Base-by-base conservation (phyloP, 2,888 invertebrate species). In the Gryllus longicercus region DNA sequence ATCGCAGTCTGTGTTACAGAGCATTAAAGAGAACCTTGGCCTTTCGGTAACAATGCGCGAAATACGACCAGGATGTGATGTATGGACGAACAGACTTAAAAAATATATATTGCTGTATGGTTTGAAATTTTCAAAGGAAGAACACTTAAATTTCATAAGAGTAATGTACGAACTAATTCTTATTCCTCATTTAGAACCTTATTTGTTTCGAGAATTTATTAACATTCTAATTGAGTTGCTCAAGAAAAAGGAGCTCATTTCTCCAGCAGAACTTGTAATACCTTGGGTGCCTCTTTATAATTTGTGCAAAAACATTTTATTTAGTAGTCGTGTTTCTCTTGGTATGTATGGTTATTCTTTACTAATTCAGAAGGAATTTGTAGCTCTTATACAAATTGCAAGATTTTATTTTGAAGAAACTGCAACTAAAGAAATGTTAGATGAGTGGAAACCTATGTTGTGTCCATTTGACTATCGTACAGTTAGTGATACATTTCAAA, bases 231-330 rank as follows among this genome's bases (percentile, higher is more conserved):
- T 89, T 50, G 88, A 90, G 85, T 89, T 96, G 81, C 88, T 95
- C 83, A 94, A 93, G 85, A 96, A 96, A 88, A 91, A 90, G 83
- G 90, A 93, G 84, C 88, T 96, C 82, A 87, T 97, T 83, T 90
- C 93, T 4, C 93, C 95, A 63, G 91, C 93, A 81, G 97, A 98
- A 82, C 86, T 98, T 80, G 90, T 90, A 81, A 88, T 98, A 82
- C 93, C 93, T 79, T 98, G 98, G 98, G 90, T 92, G 83, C 96
- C 96, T 16, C 88, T 98, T 12, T 95, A 94, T 86, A 90, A 93
- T 12, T 86, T 95, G 76, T 90, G 90, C 80, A 87, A 89, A 83
- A 89, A 90, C 83, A 88, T 92, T 82, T 89, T 91, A 84, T 89
- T 90, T 83, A 84, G 85, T 74, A 84, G 85, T 38, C 84, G 90